Percentiles rank a stretch among this genome's conserved stretches.
Evolutionary conservation across 2,888 invertebrate genomes (phyloP).

Genomic region (Temnothorax unifasciatus): DNA sequence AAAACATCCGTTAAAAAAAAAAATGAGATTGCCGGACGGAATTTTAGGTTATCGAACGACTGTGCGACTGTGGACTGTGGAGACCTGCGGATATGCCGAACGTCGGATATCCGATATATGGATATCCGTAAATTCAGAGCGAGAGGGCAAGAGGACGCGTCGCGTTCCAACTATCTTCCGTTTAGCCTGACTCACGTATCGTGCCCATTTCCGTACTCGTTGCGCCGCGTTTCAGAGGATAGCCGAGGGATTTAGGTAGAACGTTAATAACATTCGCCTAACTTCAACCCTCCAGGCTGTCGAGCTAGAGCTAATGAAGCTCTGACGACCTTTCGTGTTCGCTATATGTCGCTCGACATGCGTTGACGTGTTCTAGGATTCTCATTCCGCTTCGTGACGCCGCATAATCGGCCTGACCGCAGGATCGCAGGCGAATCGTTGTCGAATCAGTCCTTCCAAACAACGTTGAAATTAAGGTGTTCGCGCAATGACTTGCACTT

Average conservation of each 20-base stretch:
- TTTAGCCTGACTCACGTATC: slow-evolving; percentile 50
- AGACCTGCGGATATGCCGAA: slow-evolving; percentile 3
- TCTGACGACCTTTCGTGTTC: slow-evolving; percentile 40
- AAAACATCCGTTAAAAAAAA: background rate
- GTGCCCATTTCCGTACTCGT: slow-evolving; percentile 26
- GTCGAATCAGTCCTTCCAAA: slow-evolving; percentile 28
- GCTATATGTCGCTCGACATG: slow-evolving; percentile 8
- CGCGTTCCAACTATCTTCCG: slow-evolving; percentile 19
- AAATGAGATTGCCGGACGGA: background rate
- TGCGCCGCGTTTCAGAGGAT: slow-evolving; percentile 39
- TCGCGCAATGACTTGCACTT: background rate
- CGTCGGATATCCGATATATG: slow-evolving; percentile 27
- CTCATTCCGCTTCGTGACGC: slow-evolving; percentile 48
- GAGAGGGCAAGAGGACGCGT: background rate
- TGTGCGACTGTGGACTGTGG: background rate
- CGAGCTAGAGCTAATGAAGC: slow-evolving; percentile 49
- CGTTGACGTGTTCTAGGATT: slow-evolving; percentile 31
- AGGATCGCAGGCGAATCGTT: slow-evolving; percentile 35
- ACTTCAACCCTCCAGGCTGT: slow-evolving; percentile 47
- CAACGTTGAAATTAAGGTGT: slow-evolving; percentile 15
- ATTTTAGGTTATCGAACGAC: background rate
- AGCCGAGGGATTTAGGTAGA: slow-evolving; percentile 55
- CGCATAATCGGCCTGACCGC: slow-evolving; percentile 49
- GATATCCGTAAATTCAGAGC: slow-evolving; percentile 33
- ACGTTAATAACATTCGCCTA: slow-evolving; percentile 59